Conservation (phyloP, 2,888 invertebrate species). For the Drosophila nigricruria region DNA sequence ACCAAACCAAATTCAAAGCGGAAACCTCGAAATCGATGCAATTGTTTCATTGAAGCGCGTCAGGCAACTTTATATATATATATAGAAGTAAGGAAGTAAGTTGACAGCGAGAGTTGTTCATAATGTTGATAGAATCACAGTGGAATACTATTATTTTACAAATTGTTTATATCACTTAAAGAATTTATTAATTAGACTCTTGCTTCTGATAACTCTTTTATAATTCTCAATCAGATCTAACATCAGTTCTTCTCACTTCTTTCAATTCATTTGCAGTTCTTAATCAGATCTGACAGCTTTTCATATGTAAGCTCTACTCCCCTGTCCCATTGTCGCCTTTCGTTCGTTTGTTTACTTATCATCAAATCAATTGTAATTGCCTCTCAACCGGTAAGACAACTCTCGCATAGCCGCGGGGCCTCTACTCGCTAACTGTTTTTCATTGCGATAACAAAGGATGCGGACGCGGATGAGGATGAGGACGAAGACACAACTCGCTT, state of each 20-base stretch:
- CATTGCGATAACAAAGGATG: conserved; percentile 11
- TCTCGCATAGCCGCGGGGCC: conserved; percentile 23
- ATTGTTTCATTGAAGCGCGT: conserved; percentile 61
- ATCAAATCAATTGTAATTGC: conserved; percentile 19
- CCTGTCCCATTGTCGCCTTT: background rate
- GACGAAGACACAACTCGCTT: conserved; percentile 5
- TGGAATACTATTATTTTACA: too few relatives aligned
- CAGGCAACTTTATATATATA: conserved; percentile 16
- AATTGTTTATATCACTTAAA: too few relatives aligned
- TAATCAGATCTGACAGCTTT: conserved; percentile 1
- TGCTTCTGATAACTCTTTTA: background rate
- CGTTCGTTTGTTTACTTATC: background rate
- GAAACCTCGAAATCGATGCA: conserved; percentile 68
- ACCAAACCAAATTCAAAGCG: conserved; percentile 35
- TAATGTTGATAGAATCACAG: too few relatives aligned
- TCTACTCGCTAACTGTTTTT: conserved; percentile 30
- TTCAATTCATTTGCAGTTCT: background rate
- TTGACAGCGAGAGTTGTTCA: conserved; percentile 23
- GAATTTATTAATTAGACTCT: background rate
- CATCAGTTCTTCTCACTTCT: background rate
- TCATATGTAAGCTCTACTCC: too few relatives aligned
- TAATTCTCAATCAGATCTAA: background rate
- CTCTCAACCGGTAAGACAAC: conserved; percentile 9
- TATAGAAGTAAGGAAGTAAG: background rate
- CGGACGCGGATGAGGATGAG: background rate